Conservation (phyloP, 2,797 vertebrate species). For the Poeciliopsis gracilis region DNA sequence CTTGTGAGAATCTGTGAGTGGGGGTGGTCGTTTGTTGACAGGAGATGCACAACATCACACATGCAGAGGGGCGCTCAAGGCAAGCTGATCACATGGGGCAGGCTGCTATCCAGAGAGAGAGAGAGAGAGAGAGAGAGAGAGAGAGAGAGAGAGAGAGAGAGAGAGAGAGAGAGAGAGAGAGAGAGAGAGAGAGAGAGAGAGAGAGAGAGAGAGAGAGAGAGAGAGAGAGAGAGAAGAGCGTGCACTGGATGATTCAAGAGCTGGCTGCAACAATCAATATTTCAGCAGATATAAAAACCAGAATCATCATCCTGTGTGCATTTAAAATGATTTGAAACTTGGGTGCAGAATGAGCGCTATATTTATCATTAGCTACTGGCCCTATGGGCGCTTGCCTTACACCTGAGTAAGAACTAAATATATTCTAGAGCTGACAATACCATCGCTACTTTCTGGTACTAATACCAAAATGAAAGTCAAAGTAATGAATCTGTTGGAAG, state of each 20-base stretch:
- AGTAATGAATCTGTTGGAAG: not conserved
- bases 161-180: constrained; percentile 3
- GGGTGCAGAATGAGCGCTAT: constrained; percentile 51
- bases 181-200: constrained; percentile 28
- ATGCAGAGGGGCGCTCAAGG: constrained; percentile 52
- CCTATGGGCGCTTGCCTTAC: constrained; percentile 1
- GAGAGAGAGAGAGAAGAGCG: constrained; percentile 38
- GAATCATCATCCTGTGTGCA: constrained; percentile 55
- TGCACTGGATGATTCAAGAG: constrained; percentile 68
- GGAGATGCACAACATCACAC: constrained; percentile 34
- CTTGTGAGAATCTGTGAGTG: constrained; percentile 37
- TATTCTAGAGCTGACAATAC: not conserved
- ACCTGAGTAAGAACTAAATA: constrained; percentile 10
- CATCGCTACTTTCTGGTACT: not conserved
- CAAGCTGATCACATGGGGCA: constrained; percentile 27
- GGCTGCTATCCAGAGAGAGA: constrained; percentile 23
- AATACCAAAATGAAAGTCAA: not conserved
- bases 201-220: constrained; percentile 33
- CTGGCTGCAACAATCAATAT: constrained; percentile 69
- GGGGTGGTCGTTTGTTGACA: constrained; percentile 29
- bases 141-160: constrained; percentile 46
- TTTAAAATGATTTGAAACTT: constrained; percentile 68
- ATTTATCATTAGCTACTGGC: constrained; percentile 49
- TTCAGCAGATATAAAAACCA: constrained; percentile 68
- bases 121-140: constrained; percentile 31